A percentile compares a stretch with the other conserved stretches of the same genome.
phyloP scores from a whole-genome alignment of 2,113 vertebrate species.

The Aspiorhynchus laticeps region DNA sequence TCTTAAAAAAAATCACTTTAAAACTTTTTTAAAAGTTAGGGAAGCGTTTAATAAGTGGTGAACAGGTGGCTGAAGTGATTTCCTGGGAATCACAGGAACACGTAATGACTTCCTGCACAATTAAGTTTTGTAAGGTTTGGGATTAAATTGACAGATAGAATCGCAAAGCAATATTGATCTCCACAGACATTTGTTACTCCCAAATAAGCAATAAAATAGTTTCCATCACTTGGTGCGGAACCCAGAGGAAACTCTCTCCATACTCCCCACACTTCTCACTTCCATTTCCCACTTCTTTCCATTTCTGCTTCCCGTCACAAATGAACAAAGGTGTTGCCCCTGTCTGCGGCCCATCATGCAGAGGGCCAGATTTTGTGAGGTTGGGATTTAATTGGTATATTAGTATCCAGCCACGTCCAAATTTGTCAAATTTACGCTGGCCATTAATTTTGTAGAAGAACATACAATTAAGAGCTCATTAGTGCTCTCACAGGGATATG shows the following conservation, averaged over 20 bases:
- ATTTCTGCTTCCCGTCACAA: not conserved
- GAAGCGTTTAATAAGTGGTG: not conserved
- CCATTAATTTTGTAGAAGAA: slow-evolving; percentile 84
- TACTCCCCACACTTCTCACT: not conserved
- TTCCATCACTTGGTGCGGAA: not conserved
- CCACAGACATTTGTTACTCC: not conserved
- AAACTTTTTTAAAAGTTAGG: not conserved
- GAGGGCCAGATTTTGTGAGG: slow-evolving; percentile 53
- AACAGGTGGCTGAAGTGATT: not conserved
- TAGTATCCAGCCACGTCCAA: slow-evolving; percentile 79
- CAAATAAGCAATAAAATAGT: not conserved
- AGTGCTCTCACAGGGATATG: slow-evolving; percentile 76
- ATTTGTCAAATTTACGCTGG: slow-evolving; percentile 81
- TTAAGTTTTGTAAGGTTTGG: not conserved
- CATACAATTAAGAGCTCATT: slow-evolving; percentile 83
- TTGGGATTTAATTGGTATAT: slow-evolving; percentile 78
- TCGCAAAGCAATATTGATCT: not conserved
- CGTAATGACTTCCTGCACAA: not conserved
- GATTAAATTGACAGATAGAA: not conserved
- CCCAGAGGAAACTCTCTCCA: not conserved
- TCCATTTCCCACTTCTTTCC: not conserved
- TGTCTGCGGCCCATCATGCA: slow-evolving; percentile 68
- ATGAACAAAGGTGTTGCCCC: slow-evolving; percentile 17
- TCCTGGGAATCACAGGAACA: no score
- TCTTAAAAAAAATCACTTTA: not conserved